phyloP scores from a whole-genome alignment of 2,113 vertebrate genomes.

The Lagopus leucura region DNA sequence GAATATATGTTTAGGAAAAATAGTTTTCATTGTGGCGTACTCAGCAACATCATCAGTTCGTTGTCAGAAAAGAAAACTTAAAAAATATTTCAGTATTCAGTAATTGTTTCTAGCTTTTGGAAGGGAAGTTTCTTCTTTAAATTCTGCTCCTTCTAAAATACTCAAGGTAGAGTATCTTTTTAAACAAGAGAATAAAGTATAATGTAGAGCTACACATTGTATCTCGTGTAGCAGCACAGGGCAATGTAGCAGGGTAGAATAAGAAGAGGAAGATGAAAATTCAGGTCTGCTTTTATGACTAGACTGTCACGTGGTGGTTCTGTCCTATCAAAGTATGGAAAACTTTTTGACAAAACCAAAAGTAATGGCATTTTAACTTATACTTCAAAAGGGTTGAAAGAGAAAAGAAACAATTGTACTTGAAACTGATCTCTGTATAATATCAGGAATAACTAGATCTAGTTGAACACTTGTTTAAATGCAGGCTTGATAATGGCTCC shows the following conservation, averaged over 20 bases:
- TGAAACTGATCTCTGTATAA: neutral
- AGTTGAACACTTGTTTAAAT: neutral
- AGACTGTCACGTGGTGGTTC: fast-evolving
- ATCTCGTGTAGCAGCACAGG: neutral
- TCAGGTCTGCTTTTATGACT: neutral
- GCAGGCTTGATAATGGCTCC: neutral
- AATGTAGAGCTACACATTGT: neutral
- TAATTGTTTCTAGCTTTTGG: neutral
- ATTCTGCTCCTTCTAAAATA: neutral
- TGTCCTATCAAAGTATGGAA: neutral
- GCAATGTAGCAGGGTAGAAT: neutral
- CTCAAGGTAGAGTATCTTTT: neutral
- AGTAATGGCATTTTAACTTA: neutral
- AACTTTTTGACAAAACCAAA: neutral
- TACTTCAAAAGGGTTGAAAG: neutral
- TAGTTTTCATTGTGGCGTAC: neutral
- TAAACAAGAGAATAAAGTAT: neutral
- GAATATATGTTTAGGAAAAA: neutral
- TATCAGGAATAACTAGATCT: neutral
- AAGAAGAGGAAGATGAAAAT: neutral
- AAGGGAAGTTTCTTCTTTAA: neutral
- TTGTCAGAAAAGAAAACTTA: neutral
- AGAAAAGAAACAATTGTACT: neutral
- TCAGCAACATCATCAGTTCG: neutral
- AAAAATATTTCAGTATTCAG: neutral